Evolutionary conservation across 2,113 vertebrate genomes (phyloP).

Genomic region (Nothocercus julius): DNA sequence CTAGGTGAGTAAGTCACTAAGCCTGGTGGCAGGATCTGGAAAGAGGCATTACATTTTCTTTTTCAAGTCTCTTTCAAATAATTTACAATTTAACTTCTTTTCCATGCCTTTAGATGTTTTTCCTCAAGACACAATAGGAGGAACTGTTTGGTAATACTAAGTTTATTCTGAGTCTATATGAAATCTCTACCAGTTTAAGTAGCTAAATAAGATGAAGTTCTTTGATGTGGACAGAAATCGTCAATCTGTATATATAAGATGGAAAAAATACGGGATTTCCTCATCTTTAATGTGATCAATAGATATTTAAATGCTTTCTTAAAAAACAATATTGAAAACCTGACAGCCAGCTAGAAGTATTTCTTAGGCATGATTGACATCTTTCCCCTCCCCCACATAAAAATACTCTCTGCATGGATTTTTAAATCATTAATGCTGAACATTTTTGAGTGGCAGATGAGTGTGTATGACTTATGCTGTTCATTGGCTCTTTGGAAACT

Average conservation of each 20-base stretch:
- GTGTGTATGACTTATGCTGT: accelerated
- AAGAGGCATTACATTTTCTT: background rate
- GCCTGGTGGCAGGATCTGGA: background rate
- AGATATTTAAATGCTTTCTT: background rate
- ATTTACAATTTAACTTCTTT: background rate
- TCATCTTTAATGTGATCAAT: background rate
- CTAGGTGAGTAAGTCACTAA: background rate
- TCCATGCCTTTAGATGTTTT: background rate
- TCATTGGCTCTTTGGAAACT: background rate
- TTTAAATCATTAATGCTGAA: background rate
- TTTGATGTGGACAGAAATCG: background rate
- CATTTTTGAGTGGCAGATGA: background rate
- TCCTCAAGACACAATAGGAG: background rate
- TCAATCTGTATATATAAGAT: background rate
- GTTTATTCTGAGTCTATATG: background rate
- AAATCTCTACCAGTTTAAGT: background rate
- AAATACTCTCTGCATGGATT: background rate
- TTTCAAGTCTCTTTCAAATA: background rate
- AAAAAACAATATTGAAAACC: background rate
- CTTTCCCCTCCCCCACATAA: background rate
- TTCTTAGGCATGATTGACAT: background rate
- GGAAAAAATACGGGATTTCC: background rate
- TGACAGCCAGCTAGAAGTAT: background rate
- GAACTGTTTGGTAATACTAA: background rate
- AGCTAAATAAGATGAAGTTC: background rate